Evolutionary conservation across 2,888 invertebrate genomes (phyloP), one percentile per base, ranked within the genome.

Genomic region (Alentia gelatinosa): DNA sequence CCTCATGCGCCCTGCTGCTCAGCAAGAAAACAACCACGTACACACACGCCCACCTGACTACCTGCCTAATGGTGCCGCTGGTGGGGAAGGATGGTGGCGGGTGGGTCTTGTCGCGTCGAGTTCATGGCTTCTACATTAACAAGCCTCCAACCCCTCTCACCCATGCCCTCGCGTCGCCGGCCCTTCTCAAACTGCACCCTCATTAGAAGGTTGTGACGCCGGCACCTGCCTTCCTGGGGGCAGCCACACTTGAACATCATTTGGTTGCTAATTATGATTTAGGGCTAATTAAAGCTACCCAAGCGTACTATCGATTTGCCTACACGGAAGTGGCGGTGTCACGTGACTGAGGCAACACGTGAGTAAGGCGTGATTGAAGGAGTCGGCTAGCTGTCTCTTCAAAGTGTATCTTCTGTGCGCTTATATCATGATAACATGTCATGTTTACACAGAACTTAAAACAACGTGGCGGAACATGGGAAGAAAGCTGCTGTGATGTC

Each of bases 241-340:
- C 56, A 30, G 30, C 5, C 68, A 30, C 68, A 68, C 68, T 30
- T 33, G 68, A 68, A 30, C 68, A 68, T 68, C 68, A 63, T 63
- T 63, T 63, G 30, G 68, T 68, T 68, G 30, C 68, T 68, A 68
- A 68, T 68, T 68, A 68, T 68, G 68, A 68, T 68, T 68, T 68
- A 68, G 68, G 33, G 68, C 68, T 68, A 26, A 68, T 68, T 68
- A 68, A 26, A 26, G 68, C 68, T 30, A 12, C 1, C 68, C 68
- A 19, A 68, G 12, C 68, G 30, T 15, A 30, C 26, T 15, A 68
- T 30, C 30, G 68, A 68, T 68, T 68, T 19, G 33, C 68, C 68
- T 5, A 68, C 68, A 68, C n/a, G 68, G 68, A 68, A 68, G 30
- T 3, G 30, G 26, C 26, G 3, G 26, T 68, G 68, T 68, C 68